Evolutionary conservation across 2,113 vertebrate genomes (phyloP), one percentile per base, ranked within the genome.

Genomic region (Solenodon paradoxus): DNA sequence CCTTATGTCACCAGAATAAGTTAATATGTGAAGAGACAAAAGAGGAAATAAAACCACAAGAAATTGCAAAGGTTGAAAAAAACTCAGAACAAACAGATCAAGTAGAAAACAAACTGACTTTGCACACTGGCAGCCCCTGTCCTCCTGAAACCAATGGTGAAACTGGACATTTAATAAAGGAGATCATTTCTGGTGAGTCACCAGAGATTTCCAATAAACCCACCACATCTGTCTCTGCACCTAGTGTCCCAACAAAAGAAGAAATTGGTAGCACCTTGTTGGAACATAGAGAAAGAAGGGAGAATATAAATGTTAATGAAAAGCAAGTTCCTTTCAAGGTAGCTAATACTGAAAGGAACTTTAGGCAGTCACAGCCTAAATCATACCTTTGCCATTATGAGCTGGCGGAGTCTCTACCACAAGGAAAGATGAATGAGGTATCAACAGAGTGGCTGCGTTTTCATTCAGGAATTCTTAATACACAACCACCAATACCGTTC

Each of bases 401-500:
- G 40, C 12, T 98, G 90, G 85, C 98, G 0, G 97, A 98, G 42
- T 69, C 97, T 16, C 81, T 97, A 9, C 97, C 96, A 0, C 98
- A 90, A 4, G 98, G 97, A 30, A 98, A 98, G 47, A 87, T 95
- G 32, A 97, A 95, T 0, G 97, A 97, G 61, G 63, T 97, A 24
- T 57, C 96, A 0, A 72, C 93, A 0, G 98, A 98, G 45, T 98
- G 98, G 97, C 97, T 98, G 59, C 97, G 97, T 79, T 98, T 97
- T 57, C 98, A 88, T 55, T 97, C 98, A 7, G 97, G 96, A 57
- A 55, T 98, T 17, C 98, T 98, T 9, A 96, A 97, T 30, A 96
- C 97, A 47, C 98, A 98, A 0, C 97, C 97, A 22, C 96, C 98
- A 28, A 68, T 96, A 63, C 97, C 97, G 0, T 98, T 98, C 96